Evolutionary conservation across 2,888 invertebrate species (phyloP).

Genomic region (Lasioglossum oenotherae): DNA sequence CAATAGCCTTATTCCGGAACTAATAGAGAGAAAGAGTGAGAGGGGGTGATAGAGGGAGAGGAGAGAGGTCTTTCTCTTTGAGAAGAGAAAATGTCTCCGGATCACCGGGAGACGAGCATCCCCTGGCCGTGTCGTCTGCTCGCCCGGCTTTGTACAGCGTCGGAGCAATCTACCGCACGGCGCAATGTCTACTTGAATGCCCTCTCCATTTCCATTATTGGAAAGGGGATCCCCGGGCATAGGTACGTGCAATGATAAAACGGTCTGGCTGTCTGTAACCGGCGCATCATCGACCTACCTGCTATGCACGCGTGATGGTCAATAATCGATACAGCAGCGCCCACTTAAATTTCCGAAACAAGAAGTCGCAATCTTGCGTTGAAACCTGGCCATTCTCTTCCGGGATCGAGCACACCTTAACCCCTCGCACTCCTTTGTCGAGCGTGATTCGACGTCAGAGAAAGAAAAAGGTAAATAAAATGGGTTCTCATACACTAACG

Average conservation of each 20-base stretch:
- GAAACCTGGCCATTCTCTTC: background rate
- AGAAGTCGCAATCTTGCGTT: background rate
- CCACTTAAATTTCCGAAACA: background rate
- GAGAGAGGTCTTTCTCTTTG: conserved; percentile 49
- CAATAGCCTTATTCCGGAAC: conserved; percentile 58
- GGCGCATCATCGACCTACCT: conserved; percentile 15
- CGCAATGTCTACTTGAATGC: conserved; percentile 67
- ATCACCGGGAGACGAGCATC: conserved; percentile 52
- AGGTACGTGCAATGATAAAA: conserved; percentile 54
- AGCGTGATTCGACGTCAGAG: no score
- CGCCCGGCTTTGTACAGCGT: conserved; percentile 62
- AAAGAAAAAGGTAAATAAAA: no score
- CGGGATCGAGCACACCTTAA: background rate
- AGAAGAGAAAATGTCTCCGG: conserved; percentile 50
- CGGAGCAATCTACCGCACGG: conserved; percentile 64
- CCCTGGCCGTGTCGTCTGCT: conserved; percentile 50
- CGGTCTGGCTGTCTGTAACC: conserved; percentile 42
- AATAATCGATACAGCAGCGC: background rate
- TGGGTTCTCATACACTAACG: no score
- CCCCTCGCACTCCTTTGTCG: no score
- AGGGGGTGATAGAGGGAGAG: background rate
- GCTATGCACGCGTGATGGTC: background rate
- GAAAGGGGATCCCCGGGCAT: conserved; percentile 52
- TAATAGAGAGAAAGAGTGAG: background rate
- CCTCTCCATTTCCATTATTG: conserved; percentile 70